phyloP scores from a whole-genome alignment of 2,797 vertebrate species.

The Lagorchestes hirsutus region DNA sequence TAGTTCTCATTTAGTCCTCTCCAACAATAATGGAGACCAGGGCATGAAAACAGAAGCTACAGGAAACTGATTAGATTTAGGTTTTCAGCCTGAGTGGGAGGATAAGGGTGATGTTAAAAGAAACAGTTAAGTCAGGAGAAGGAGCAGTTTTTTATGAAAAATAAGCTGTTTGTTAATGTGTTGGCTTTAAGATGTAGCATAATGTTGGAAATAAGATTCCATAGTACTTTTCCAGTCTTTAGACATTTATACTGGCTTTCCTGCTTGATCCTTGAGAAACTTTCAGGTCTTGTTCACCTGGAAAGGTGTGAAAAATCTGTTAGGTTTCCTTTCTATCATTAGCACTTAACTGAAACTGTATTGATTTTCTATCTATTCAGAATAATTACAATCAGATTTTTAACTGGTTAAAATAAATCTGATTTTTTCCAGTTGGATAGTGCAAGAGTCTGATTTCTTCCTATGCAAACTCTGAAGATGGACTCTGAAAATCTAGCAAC shows the following conservation, averaged over 20 bases:
- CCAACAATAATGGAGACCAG: neutral
- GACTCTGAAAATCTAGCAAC: conserved; percentile 42
- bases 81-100: neutral
- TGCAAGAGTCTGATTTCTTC: conserved; percentile 24
- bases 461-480: neutral
- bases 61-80: neutral
- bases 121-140: neutral
- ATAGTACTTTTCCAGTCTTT: neutral
- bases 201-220: conserved; percentile 16
- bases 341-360: conserved; percentile 16
- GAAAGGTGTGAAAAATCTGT: conserved; percentile 11
- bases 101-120: neutral
- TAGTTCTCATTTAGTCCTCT: no score
- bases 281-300: conserved; percentile 7
- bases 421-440: neutral
- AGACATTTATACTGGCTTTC: neutral
- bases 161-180: neutral
- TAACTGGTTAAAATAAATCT: neutral
- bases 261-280: neutral
- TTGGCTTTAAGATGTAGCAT: neutral
- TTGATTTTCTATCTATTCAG: conserved; percentile 36
- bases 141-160: neutral
- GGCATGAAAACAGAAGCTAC: neutral
- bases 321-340: neutral
- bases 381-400: neutral